Evolutionary conservation across 2,888 invertebrate species (phyloP).

Genomic region (Platerodrilus igneus): DNA sequence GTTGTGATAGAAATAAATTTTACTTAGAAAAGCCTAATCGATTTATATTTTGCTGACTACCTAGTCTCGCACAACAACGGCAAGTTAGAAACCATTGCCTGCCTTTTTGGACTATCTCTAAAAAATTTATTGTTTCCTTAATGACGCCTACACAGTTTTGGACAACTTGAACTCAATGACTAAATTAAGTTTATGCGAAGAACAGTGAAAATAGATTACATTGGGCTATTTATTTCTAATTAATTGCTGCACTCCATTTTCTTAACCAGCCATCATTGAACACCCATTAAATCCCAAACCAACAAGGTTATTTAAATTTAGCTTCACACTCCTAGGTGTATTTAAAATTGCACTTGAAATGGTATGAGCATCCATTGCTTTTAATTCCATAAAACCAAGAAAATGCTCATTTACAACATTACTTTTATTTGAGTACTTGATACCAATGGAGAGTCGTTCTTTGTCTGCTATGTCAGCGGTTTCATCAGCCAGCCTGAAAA

Average conservation of each 20-base stretch:
- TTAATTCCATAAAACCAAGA: conserved; percentile 22
- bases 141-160: conserved; percentile 27
- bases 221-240: conserved; percentile 29
- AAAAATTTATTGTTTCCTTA: conserved; percentile 6
- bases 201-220: conserved; percentile 16
- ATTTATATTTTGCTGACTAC: conserved; percentile 6
- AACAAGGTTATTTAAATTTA: conserved; percentile 28
- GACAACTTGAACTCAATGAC: conserved; percentile 33
- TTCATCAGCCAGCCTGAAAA: conserved; percentile 31
- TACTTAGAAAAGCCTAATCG: conserved; percentile 2
- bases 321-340: neutral
- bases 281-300: conserved; percentile 34
- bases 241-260: conserved; percentile 25
- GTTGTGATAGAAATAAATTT: too few species aligned
- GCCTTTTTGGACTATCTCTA: conserved; percentile 4
- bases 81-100: neutral
- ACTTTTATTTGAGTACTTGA: conserved; percentile 17
- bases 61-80: conserved; percentile 3
- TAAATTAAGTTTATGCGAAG: conserved; percentile 31
- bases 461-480: conserved; percentile 32
- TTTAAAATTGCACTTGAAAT: neutral
- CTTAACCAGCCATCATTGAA: conserved; percentile 32
- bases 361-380: too few species aligned
- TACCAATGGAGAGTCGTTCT: conserved; percentile 34
- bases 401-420: conserved; percentile 31